Evolutionary conservation across 2,888 invertebrate genomes (phyloP), one percentile per base, ranked within the genome.

Genomic region (Campoplex capitator): DNA sequence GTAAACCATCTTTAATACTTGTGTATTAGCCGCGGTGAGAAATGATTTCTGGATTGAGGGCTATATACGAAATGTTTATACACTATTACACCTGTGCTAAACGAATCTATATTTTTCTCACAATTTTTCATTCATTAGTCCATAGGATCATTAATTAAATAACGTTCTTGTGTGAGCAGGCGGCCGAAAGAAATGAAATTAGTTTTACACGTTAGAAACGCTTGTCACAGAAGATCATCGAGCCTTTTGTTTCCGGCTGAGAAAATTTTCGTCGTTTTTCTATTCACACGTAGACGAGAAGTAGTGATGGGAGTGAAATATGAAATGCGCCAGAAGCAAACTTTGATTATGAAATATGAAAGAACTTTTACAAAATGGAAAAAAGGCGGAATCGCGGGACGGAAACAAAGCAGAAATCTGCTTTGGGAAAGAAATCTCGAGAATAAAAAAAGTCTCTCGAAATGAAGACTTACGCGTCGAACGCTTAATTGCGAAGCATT

Each of bases 21-120:
- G 35, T 51, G 32, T 13, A 75, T 70, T 67, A 77, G 67, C 71
- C 62, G 28, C 54, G 51, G 42, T 38, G 78, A 6, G 70, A 73
- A 86, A 86, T 76, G 70, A 75, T 79, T 86, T 71, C 56, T 76
- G 70, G 79, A 86, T 86, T 68, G 58, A 42, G 48, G 18, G 75
- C 56, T 3, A 3, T 38, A n/a, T 51, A 78, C 11, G 18, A 58
- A 82, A 73, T 3, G 45, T 67, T 32, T 51, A 71, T 65, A 48
- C 62, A 38, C 51, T 45, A 23, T 16, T 68, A 68, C 85, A 85
- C 82, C 82, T 85, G 85, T 78, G 73, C 48, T 28, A 38, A 48
- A 23, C 56, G 58, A 68, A 74, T 18, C 42, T 65, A 74, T 65
- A 4, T 58, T 67, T 38, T 56, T 76, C 75, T 28, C 67, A 16